phyloP scores from a whole-genome alignment of 1,140 invertebrate genomes.

The Neodiprion lecontei region DNA sequence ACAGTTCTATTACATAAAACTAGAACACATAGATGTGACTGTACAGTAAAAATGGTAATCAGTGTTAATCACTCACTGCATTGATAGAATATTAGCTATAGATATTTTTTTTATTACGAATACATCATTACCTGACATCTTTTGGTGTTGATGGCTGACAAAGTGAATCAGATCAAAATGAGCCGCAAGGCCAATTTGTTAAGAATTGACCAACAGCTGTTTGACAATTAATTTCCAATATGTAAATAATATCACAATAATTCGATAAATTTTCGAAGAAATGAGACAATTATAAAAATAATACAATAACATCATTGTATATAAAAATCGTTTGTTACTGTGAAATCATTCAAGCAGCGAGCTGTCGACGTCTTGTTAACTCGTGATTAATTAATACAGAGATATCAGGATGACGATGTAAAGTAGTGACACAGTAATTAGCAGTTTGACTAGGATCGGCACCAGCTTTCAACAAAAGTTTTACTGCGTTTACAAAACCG shows the following conservation, averaged over 20 bases:
- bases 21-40: background rate
- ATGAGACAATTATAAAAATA: background rate
- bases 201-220: background rate
- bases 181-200: too few species aligned
- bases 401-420: slow-evolving; percentile 46
- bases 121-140: background rate
- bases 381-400: slow-evolving; percentile 44
- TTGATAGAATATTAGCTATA: background rate
- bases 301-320: background rate
- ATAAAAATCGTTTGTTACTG: too few species aligned
- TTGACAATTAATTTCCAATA: background rate
- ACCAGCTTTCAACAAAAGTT: slow-evolving; percentile 42
- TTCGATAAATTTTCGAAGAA: background rate
- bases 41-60: background rate
- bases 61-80: background rate
- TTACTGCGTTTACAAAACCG: slow-evolving; percentile 52
- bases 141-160: too few species aligned
- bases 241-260: background rate
- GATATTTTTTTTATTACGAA: background rate
- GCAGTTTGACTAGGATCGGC: slow-evolving; percentile 43
- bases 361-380: slow-evolving; percentile 45
- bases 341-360: slow-evolving; percentile 38
- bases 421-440: slow-evolving; percentile 32
- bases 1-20: background rate
- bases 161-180: too few species aligned